These are phyloP conservation scores for Ophiodon elongatus DNA, from an alignment of 2,113 vertebrate genomes.

Conservation along the genomic window DNA sequence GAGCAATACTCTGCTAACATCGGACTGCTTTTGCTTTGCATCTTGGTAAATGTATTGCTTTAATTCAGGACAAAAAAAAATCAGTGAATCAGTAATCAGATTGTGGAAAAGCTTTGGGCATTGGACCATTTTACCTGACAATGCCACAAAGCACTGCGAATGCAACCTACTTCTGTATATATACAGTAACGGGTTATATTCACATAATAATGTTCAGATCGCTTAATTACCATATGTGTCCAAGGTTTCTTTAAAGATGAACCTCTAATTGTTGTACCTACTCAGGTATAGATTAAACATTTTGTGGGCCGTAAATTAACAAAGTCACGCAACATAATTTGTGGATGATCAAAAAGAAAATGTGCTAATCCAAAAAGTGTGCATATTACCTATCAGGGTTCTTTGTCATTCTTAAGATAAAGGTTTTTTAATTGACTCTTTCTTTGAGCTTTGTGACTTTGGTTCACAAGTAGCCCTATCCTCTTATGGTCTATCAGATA, in stretches of 20 bases:
- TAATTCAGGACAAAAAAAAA: no score
- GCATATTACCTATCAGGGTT: conserved; percentile 43
- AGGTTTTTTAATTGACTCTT: conserved; percentile 63
- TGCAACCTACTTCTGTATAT: background rate
- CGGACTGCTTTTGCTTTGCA: no score
- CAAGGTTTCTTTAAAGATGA: background rate
- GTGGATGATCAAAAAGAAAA: conserved; percentile 10
- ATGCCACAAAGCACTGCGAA: background rate
- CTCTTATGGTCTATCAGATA: conserved; percentile 53
- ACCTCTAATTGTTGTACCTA: conserved; percentile 6
- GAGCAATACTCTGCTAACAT: no score
- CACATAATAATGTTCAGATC: background rate
- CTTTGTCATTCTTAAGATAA: conserved; percentile 48
- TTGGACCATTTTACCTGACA: background rate
- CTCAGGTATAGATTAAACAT: conserved; percentile 40
- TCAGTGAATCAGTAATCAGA: no score
- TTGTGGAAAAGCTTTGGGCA: no score
- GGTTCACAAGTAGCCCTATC: conserved; percentile 45
- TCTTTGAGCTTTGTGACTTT: conserved; percentile 51
- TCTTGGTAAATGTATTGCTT: no score
- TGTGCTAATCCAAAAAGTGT: conserved; percentile 37
- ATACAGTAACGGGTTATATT: background rate
- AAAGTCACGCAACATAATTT: conserved; percentile 14
- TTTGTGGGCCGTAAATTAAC: conserved; percentile 43
- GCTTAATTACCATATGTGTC: background rate